These are phyloP conservation scores for Tachycineta bicolor DNA, from an alignment of 2,113 vertebrate genomes.

Conservation along the genomic window DNA sequence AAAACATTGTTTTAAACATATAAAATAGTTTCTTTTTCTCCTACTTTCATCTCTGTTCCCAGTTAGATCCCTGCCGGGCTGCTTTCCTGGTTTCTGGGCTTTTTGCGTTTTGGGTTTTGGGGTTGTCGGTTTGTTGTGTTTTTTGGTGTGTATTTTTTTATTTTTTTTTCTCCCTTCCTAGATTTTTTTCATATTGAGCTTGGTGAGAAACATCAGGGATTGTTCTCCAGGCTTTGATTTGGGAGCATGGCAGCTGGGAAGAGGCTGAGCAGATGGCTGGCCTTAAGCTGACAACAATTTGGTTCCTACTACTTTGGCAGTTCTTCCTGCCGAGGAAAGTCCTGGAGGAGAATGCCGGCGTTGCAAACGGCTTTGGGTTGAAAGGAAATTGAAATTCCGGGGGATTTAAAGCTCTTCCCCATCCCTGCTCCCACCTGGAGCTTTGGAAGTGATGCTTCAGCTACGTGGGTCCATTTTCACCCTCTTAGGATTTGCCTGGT, in stretches of 20 bases:
- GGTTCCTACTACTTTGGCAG: constrained; percentile 65
- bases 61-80: constrained; percentile 50
- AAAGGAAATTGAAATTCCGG: neutral
- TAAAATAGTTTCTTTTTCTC: neutral
- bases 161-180: neutral
- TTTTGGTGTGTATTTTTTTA: too few species aligned
- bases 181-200: constrained; percentile 22
- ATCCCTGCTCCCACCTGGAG: neutral
- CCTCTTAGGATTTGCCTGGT: neutral
- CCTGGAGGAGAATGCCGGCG: neutral
- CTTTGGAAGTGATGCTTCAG: neutral
- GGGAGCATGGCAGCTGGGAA: constrained; percentile 40
- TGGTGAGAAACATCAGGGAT: constrained; percentile 48
- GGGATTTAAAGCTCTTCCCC: neutral
- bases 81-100: constrained; percentile 45
- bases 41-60: constrained; percentile 64
- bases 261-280: constrained; percentile 59
- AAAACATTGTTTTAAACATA: too few species aligned
- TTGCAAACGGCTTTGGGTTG: neutral
- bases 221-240: constrained; percentile 2
- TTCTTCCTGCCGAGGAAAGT: neutral
- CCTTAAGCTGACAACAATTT: constrained; percentile 55
- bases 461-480: rapidly evolving
- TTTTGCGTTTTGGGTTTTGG: neutral
- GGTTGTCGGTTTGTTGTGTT: neutral